A percentile compares a stretch with the other conserved stretches of the same genome.
Evolutionary conservation across 2,113 vertebrate genomes (phyloP).

Genomic region (Rhea americana): DNA sequence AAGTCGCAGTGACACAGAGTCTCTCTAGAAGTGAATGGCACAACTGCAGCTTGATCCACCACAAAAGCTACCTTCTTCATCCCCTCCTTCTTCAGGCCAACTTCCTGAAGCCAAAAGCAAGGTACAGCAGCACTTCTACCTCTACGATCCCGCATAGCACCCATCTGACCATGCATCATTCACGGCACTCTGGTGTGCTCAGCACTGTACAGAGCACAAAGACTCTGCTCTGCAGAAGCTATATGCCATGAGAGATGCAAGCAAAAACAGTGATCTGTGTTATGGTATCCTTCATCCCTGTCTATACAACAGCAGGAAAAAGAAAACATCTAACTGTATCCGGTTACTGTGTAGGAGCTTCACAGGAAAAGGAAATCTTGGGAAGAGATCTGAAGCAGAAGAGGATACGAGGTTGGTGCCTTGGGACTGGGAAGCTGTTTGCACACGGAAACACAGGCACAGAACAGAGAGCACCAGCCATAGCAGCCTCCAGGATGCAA

Average conservation of each 20-base stretch:
- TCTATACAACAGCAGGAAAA: fast-evolving
- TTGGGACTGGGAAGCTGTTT: background rate
- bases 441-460: background rate
- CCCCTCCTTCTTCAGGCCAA: background rate
- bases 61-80: background rate
- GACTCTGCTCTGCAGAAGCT: background rate
- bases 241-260: fast-evolving
- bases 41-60: too few species aligned
- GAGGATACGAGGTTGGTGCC: background rate
- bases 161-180: background rate
- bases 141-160: background rate
- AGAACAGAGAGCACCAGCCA: background rate
- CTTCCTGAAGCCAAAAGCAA: background rate
- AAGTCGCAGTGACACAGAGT: background rate
- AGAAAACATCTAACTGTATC: background rate
- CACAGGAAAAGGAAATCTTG: background rate
- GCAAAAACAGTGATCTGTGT: background rate
- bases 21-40: background rate
- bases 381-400: background rate
- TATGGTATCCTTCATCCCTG: background rate
- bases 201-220: background rate
- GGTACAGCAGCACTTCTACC: background rate
- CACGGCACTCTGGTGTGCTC: background rate
- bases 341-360: background rate
- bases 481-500: background rate